Percentiles rank a stretch among this genome's conserved stretches.
These are phyloP conservation scores for Gouania willdenowi DNA, from an alignment of 2,797 vertebrate species.

Conservation along the genomic window DNA sequence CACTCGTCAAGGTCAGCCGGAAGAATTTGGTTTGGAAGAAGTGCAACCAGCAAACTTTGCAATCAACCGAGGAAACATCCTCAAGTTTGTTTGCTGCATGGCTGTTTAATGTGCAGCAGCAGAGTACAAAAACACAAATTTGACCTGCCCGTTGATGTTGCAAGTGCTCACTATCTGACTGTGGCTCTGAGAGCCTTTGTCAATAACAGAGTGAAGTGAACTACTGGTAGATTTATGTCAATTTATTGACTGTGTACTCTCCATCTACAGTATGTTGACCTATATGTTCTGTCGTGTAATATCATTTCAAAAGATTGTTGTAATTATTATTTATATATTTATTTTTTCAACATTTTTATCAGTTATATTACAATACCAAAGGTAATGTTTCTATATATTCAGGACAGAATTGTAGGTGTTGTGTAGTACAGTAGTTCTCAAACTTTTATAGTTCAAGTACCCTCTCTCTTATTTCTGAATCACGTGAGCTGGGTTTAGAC, in stretches of 20 bases:
- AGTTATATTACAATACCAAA: too few relatives aligned
- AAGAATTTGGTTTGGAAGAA: background rate
- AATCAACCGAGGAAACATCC: background rate
- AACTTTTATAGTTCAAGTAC: too few relatives aligned
- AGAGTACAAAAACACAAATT: background rate
- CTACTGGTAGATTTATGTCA: background rate
- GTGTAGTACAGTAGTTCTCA: too few relatives aligned
- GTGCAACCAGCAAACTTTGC: background rate
- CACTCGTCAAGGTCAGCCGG: background rate
- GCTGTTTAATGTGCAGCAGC: background rate
- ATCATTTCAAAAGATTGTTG: too few relatives aligned
- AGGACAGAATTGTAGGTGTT: too few relatives aligned
- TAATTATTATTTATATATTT: too few relatives aligned
- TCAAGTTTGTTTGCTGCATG: background rate
- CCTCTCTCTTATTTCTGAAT: too few relatives aligned
- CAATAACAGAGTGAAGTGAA: background rate
- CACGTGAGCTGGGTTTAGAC: too few relatives aligned
- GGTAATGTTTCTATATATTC: too few relatives aligned
- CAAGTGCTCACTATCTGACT: background rate
- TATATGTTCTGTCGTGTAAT: too few relatives aligned
- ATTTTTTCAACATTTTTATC: too few relatives aligned
- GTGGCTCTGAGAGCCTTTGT: background rate
- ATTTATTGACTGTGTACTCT: background rate
- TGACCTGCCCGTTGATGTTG: background rate
- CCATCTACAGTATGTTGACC: too few relatives aligned